Conservation (phyloP, 2,797 vertebrate genomes). For the Aythya fuligula region DNA sequence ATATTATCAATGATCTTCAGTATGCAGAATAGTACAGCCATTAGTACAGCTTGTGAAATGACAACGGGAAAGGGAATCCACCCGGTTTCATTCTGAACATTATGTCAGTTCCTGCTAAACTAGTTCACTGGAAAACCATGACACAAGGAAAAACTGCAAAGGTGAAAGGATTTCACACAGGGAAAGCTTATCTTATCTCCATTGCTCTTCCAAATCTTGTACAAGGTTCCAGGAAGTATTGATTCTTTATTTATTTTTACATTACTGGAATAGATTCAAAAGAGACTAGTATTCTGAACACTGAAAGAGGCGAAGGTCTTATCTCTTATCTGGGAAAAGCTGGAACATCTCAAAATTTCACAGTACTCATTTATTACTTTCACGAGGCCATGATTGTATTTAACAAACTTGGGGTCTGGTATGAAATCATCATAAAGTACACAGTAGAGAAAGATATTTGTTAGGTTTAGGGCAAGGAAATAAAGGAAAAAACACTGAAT, state of each 20-base stretch:
- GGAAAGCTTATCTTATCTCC: constrained; percentile 70
- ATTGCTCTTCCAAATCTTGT: constrained; percentile 59
- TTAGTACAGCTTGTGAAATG: background rate
- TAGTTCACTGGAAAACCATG: constrained; percentile 45
- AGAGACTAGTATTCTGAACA: constrained; percentile 14
- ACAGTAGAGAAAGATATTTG: background rate
- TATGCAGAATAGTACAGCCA: background rate
- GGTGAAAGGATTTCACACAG: constrained; percentile 59
- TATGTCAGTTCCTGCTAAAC: constrained; percentile 3
- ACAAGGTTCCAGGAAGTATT: constrained; percentile 67
- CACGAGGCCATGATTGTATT: background rate
- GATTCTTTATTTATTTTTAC: constrained; percentile 68
- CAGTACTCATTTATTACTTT: constrained; percentile 49
- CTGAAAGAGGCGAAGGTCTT: constrained; percentile 46
- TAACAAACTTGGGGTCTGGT: background rate
- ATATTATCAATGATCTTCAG: background rate
- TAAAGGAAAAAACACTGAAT: background rate
- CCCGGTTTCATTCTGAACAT: background rate
- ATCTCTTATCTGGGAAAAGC: constrained; percentile 47
- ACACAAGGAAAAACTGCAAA: constrained; percentile 23
- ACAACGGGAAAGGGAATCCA: background rate
- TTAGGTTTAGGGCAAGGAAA: background rate
- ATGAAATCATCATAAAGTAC: background rate
- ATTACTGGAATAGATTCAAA: constrained; percentile 62
- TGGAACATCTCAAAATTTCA: constrained; percentile 46